phyloP scores from a whole-genome alignment of 2,888 invertebrate species.

The Cosmia pyralina region DNA sequence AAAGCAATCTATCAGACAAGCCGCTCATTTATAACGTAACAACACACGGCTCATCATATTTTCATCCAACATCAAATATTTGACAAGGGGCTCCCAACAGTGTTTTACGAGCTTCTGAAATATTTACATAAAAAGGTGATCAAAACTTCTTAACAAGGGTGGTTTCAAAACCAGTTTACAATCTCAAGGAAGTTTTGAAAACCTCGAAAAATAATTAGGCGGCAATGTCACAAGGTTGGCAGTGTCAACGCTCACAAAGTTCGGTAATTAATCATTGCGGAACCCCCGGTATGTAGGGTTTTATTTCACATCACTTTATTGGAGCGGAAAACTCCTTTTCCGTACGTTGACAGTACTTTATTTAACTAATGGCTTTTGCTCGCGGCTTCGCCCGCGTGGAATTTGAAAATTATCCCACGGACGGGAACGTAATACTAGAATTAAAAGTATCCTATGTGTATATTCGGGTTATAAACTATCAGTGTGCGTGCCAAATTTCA shows the following conservation, averaged over 20 bases:
- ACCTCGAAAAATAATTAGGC: slow-evolving; percentile 65
- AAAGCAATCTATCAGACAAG: background rate
- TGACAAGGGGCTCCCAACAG: slow-evolving; percentile 43
- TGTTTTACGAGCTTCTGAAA: slow-evolving; percentile 54
- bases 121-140: slow-evolving; percentile 64
- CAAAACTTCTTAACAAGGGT: slow-evolving; percentile 57
- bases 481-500: too few relatives aligned
- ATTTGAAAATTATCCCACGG: too few relatives aligned
- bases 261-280: slow-evolving; percentile 70
- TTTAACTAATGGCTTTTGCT: slow-evolving; percentile 6
- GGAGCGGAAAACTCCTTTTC: slow-evolving; percentile 62
- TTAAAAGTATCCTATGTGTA: too few relatives aligned
- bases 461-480: too few relatives aligned
- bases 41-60: slow-evolving; percentile 43
- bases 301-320: slow-evolving; percentile 68
- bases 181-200: slow-evolving; percentile 61
- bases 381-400: too few relatives aligned
- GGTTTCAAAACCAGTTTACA: slow-evolving; percentile 50
- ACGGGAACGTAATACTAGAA: too few relatives aligned
- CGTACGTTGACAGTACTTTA: slow-evolving; percentile 30
- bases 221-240: slow-evolving; percentile 55
- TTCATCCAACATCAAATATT: slow-evolving; percentile 53
- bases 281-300: slow-evolving; percentile 58
- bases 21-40: slow-evolving; percentile 7
- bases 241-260: slow-evolving; percentile 69